Evolutionary conservation across 2,797 vertebrate genomes (phyloP).

Genomic region (Notolepis coatsorum): DNA sequence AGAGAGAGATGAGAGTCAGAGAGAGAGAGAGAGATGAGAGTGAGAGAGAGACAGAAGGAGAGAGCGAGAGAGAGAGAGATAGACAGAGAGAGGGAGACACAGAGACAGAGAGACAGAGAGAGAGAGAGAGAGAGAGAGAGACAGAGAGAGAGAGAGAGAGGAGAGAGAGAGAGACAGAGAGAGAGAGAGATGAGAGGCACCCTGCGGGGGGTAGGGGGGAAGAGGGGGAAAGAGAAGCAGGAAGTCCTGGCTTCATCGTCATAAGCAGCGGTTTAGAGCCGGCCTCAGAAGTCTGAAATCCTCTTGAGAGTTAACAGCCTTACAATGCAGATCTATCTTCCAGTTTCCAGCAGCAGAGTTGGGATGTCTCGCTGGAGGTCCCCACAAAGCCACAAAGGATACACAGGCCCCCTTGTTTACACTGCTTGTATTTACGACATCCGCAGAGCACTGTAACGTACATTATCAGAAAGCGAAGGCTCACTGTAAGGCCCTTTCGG

Average conservation of each 20-base stretch:
- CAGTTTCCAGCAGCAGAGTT: conserved; percentile 19
- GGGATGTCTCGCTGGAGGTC: conserved; percentile 39
- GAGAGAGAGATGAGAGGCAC: conserved; percentile 38
- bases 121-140: neutral
- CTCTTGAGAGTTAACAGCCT: conserved; percentile 50
- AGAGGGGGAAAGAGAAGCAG: conserved; percentile 50
- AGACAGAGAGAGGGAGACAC: neutral
- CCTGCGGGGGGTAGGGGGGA: conserved; percentile 10
- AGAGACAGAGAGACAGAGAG: conserved; percentile 18
- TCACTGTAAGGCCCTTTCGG: neutral
- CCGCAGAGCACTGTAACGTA: conserved; percentile 36
- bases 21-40: conserved; percentile 27
- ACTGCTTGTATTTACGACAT: conserved; percentile 53
- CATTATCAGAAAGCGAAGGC: conserved; percentile 12
- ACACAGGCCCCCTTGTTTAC: conserved; percentile 54
- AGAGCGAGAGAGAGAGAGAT: neutral
- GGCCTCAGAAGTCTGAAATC: conserved; percentile 67
- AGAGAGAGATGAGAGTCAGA: neutral
- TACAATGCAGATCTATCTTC: conserved; percentile 51
- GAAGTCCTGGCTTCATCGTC: conserved; percentile 72
- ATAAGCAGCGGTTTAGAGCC: conserved; percentile 64
- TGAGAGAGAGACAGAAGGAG: conserved; percentile 14
- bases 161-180: neutral
- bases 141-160: neutral
- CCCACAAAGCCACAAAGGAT: conserved; percentile 27